Conservation (phyloP, 2,113 vertebrate genomes). For the Mastomys natalensis region DNA sequence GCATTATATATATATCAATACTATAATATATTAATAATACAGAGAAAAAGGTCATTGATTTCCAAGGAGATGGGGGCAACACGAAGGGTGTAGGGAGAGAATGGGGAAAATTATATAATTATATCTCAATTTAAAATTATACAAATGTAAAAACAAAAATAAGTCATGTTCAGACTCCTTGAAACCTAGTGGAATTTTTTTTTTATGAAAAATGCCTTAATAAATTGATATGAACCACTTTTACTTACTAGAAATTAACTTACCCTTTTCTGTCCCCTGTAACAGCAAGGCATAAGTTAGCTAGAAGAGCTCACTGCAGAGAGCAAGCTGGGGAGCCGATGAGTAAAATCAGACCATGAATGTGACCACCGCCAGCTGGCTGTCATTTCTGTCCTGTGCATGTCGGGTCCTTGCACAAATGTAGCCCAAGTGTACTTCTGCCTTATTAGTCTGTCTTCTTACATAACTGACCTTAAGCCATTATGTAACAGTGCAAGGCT, state of each 20-base stretch:
- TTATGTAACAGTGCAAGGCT: constrained; percentile 77
- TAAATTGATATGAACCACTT: neutral
- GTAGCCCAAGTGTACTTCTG: constrained; percentile 41
- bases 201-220: neutral
- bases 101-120: neutral
- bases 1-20: neutral
- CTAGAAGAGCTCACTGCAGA: neutral
- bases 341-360: neutral
- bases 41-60: neutral
- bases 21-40: neutral
- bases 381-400: neutral
- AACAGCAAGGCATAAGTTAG: neutral
- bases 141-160: neutral
- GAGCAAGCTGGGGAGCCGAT: neutral
- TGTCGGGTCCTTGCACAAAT: constrained; percentile 65
- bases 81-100: neutral
- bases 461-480: constrained; percentile 83
- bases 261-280: neutral
- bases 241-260: constrained; percentile 38
- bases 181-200: neutral
- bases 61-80: neutral
- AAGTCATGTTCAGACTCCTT: neutral
- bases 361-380: rapidly evolving
- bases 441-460: constrained; percentile 77
- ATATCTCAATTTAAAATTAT: neutral